Evolutionary conservation across 2,888 invertebrate genomes (phyloP), one percentile per base, ranked within the genome.

Genomic region (Scaptomyza polygonia): DNA sequence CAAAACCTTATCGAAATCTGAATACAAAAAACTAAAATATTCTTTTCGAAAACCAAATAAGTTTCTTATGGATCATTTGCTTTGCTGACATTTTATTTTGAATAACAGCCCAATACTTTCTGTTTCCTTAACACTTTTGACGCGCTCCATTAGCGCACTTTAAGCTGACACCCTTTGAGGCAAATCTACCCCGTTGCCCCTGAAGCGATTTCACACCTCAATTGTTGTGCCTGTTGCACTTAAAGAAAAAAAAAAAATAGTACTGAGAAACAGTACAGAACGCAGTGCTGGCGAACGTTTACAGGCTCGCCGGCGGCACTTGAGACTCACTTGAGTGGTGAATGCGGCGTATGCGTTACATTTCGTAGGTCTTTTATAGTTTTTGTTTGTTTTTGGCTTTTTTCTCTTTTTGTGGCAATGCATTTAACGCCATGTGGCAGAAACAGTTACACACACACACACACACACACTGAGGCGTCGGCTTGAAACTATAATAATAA

Each of bases 281-380:
- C 59, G 49, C 42, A 42, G 47, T 30, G 32, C 48, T 52, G 63
- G 32, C 16, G 40, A 49, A 52, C 39, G 14, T 58, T 52, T 43
- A 62, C 81, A 66, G 45, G n/a, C n/a, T 67, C 64, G 65, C 25
- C 53, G 57, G 61, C 66, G 54, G 67, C 66, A 86, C 81, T 81
- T 86, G 86, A 81, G 81, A 83, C 88, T 65, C 86, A 76, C 71
- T 82, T 86, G 70, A 82, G 49, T 44, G 72, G 59, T 55, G 59
- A 58, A 69, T 53, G 58, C 45, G 51, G 63, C 69, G 75, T 74
- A 79, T 86, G 88, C 70, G 68, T 79, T 69, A 61, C 68, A 69
- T 67, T 83, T 66, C 44, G 47, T n/a, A 56, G 39, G 8, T 66
- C 70, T 64, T 47, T 54, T 43, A 34, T 49, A 32, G 30, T 45